These are phyloP conservation scores for Triplophysa siluroides DNA, from an alignment of 2,113 vertebrate species.

Conservation along the genomic window DNA sequence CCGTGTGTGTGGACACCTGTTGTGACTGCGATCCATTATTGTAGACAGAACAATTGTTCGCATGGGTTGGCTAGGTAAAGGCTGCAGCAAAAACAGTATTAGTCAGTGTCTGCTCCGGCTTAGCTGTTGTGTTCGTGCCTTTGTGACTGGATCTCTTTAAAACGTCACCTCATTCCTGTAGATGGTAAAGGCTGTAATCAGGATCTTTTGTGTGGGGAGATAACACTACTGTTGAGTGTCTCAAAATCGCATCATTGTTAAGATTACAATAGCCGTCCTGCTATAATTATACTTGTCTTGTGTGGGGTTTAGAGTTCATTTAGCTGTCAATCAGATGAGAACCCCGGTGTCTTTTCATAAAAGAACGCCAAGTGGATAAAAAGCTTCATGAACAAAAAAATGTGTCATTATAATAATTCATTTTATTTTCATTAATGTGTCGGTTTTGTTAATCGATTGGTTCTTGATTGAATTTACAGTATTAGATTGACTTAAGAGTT, in stretches of 20 bases:
- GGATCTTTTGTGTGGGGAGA: conserved; percentile 12
- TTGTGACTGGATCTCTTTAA: conserved; percentile 14
- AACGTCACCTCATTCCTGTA: background rate
- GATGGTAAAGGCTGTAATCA: conserved; percentile 21
- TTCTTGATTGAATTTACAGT: no score
- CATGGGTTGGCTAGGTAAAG: background rate
- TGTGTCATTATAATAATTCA: background rate
- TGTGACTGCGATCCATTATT: background rate
- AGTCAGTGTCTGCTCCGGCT: background rate
- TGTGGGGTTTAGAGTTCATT: conserved; percentile 9
- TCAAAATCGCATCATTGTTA: conserved; percentile 27
- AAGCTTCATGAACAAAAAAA: background rate
- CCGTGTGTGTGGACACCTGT: background rate
- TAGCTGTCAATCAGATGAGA: conserved; percentile 18
- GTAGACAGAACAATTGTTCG: background rate
- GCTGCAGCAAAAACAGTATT: background rate
- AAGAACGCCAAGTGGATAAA: background rate
- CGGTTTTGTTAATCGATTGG: background rate
- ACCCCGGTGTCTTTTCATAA: background rate
- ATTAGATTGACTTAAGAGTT: background rate
- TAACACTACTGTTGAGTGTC: conserved; percentile 17
- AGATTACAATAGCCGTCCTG: conserved; percentile 10
- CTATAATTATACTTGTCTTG: conserved; percentile 9
- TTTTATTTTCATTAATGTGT: background rate
- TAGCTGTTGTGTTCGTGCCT: background rate